Conservation (phyloP, 1,140 invertebrate genomes). For the Aphis gossypii region DNA sequence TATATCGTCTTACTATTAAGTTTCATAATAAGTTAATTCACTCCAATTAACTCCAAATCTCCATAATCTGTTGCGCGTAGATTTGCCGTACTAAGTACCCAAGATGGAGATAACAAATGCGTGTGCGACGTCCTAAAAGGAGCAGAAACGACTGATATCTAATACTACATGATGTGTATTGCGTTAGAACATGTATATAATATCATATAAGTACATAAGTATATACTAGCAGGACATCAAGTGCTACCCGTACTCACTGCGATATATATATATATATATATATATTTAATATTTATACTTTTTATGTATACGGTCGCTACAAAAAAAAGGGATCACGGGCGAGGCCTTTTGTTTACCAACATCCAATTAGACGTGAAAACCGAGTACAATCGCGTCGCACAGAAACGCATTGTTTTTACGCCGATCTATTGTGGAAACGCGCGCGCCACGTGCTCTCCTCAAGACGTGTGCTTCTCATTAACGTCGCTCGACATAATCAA, state of each 20-base stretch:
- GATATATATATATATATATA: not conserved
- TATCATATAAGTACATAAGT: not conserved
- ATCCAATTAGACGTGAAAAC: slow-evolving; percentile 43
- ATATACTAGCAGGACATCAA: not conserved
- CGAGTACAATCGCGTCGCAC: not conserved
- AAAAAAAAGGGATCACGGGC: not conserved
- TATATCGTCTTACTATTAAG: no score
- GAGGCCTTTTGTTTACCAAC: slow-evolving; percentile 37
- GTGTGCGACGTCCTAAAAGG: no score
- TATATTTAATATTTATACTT: not conserved
- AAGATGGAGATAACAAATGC: no score
- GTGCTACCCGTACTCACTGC: not conserved
- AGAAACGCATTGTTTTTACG: slow-evolving; percentile 33
- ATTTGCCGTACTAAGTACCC: no score
- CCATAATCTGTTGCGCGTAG: no score
- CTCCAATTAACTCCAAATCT: no score
- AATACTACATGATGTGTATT: not conserved
- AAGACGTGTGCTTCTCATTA: slow-evolving; percentile 57
- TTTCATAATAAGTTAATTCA: no score
- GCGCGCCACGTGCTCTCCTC: slow-evolving; percentile 17
- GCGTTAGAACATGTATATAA: no score
- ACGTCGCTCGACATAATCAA: not conserved
- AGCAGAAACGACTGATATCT: not conserved
- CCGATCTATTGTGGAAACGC: not conserved
- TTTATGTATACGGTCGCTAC: not conserved